Conservation (phyloP, 2,113 vertebrate genomes). For the Hemicordylus capensis region DNA sequence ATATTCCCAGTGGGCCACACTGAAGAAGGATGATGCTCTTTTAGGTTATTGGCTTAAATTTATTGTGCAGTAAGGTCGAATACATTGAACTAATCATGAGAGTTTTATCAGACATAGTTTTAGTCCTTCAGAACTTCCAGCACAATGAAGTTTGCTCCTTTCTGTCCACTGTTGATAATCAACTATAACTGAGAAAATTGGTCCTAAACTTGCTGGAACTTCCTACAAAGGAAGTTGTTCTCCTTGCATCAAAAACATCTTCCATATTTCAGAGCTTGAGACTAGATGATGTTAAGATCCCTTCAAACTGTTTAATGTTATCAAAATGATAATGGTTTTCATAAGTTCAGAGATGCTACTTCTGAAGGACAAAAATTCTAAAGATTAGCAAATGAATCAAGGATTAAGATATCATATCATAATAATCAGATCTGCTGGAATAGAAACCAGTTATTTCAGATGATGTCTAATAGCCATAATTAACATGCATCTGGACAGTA, state of each 20-base stretch:
- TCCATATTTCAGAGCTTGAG: not conserved
- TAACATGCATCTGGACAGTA: not conserved
- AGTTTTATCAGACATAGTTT: not conserved
- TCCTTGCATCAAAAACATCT: too few species aligned
- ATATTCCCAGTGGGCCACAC: not conserved
- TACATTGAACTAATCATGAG: not conserved
- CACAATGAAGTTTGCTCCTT: not conserved
- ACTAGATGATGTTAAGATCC: not conserved
- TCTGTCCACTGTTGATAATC: not conserved
- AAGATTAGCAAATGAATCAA: slow-evolving; percentile 5
- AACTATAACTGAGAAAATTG: not conserved
- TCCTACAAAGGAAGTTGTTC: too few species aligned
- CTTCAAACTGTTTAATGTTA: not conserved
- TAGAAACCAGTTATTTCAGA: slow-evolving; percentile 19
- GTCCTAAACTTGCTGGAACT: not conserved
- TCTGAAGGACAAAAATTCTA: not conserved
- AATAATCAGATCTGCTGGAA: slow-evolving; percentile 14
- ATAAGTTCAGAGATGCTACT: not conserved
- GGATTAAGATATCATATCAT: not conserved
- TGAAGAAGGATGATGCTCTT: not conserved
- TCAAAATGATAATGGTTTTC: not conserved
- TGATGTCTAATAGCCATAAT: not conserved
- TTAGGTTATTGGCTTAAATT: not conserved
- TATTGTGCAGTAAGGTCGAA: not conserved
- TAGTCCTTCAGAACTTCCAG: not conserved